Conservation (phyloP, 2,888 invertebrate species). For the Acrobasis suavella region DNA sequence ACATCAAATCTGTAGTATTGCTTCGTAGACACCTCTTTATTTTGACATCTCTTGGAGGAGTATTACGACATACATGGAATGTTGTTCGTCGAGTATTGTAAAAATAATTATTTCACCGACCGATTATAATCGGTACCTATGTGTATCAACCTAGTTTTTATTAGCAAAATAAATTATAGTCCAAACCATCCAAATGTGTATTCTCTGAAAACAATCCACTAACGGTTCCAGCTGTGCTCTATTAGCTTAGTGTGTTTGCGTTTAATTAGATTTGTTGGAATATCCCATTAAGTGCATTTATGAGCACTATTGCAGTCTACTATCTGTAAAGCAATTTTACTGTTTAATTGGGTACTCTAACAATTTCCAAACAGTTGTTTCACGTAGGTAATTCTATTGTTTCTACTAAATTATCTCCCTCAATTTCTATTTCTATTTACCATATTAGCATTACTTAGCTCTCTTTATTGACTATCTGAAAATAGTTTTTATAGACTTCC, state of each 20-base stretch:
- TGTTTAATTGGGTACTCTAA: not conserved
- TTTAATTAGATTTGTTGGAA: slow-evolving; percentile 1
- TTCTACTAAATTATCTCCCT: not conserved
- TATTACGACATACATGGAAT: no score
- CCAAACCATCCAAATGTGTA: not conserved
- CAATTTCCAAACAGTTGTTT: not conserved
- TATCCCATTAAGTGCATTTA: not conserved
- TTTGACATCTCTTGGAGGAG: no score
- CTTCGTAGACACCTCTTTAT: no score
- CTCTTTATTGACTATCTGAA: no score
- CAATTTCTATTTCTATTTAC: no score
- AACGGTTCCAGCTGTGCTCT: not conserved
- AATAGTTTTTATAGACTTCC: no score
- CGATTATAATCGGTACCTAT: no score
- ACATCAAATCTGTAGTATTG: no score
- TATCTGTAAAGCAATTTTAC: not conserved
- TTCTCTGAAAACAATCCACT: not conserved
- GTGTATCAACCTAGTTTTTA: not conserved
- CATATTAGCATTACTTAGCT: no score
- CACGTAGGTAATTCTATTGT: not conserved
- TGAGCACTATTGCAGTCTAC: not conserved
- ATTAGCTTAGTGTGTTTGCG: slow-evolving; percentile 1
- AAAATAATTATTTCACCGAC: no score
- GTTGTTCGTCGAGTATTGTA: no score
- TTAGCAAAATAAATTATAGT: not conserved